Percentiles rank a stretch among this genome's conserved stretches.
Conservation (phyloP, 2,888 invertebrate genomes). For the Hyposoter dolosus region DNA sequence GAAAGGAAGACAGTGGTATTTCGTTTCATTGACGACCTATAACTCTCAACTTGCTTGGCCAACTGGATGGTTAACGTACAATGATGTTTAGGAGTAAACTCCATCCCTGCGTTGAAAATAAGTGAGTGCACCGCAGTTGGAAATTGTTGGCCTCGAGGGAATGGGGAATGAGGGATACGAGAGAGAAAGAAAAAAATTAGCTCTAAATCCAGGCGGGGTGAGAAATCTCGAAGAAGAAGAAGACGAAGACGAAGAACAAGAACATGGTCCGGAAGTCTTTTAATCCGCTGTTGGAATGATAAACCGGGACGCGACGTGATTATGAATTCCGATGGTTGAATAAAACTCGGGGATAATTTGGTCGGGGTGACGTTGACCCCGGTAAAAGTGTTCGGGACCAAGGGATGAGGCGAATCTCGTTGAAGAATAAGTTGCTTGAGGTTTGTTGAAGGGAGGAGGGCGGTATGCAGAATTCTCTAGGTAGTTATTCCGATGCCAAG, state of each 20-base stretch:
- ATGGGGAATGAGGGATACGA: neutral
- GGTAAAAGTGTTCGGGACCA: conserved; percentile 68
- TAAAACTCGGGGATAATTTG: conserved; percentile 72
- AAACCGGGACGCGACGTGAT: conserved; percentile 66
- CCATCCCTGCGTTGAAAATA: conserved; percentile 14
- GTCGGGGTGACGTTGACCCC: conserved; percentile 60
- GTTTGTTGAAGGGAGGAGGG: conserved; percentile 51
- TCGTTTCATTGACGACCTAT: conserved; percentile 79
- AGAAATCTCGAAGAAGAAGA: neutral
- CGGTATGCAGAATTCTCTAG: conserved; percentile 58
- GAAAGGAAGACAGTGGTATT: conserved; percentile 72
- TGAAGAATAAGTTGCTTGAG: conserved; percentile 68
- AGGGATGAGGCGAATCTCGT: conserved; percentile 63
- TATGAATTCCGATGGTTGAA: conserved; percentile 71
- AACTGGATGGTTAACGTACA: conserved; percentile 48
- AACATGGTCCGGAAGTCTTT: conserved; percentile 18
- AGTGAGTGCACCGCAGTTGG: neutral
- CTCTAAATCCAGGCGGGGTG: neutral
- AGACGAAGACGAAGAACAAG: neutral
- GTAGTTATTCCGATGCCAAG: conserved; percentile 69
- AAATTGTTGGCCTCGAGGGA: neutral
- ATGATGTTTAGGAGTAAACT: conserved; percentile 11
- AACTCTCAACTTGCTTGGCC: conserved; percentile 79
- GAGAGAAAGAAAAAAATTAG: neutral
- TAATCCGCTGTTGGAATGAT: conserved; percentile 53